Evolutionary conservation across 1,140 invertebrate genomes (phyloP).

Genomic region (Drosophila serrata): DNA sequence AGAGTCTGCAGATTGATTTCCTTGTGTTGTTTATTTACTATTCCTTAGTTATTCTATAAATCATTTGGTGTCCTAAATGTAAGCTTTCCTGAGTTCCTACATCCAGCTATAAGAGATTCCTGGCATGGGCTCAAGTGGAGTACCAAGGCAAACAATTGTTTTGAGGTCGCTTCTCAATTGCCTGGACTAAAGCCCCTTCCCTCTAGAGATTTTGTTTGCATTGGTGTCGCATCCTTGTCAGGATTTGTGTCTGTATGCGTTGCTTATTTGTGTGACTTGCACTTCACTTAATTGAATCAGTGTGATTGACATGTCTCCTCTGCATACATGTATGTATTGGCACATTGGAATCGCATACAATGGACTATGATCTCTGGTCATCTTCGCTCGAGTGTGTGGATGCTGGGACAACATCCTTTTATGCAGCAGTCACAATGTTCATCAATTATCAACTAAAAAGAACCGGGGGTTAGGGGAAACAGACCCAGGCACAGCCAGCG

Average conservation of each 20-base stretch:
- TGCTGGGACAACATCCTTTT: conserved; percentile 21
- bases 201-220: conserved; percentile 25
- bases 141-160: conserved; percentile 43
- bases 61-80: neutral
- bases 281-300: conserved; percentile 79
- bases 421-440: conserved; percentile 66
- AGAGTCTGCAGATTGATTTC: too few species aligned
- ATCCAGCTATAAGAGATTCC: neutral
- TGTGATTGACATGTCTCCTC: conserved; percentile 63
- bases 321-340: conserved; percentile 29
- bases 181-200: conserved; percentile 14
- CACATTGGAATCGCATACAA: conserved; percentile 6
- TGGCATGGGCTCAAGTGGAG: conserved; percentile 16
- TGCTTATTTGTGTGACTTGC: conserved; percentile 39
- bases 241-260: conserved; percentile 1
- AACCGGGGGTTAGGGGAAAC: conserved; percentile 18
- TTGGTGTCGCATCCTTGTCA: conserved; percentile 22
- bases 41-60: conserved; percentile 7
- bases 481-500: neutral
- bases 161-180: conserved; percentile 43
- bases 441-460: conserved; percentile 76
- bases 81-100: neutral
- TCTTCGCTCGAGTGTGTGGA: conserved; percentile 9
- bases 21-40: neutral
- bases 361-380: conserved; percentile 35